These are phyloP conservation scores for Andricus curvator DNA, from an alignment of 2,888 invertebrate species.

Conservation along the genomic window DNA sequence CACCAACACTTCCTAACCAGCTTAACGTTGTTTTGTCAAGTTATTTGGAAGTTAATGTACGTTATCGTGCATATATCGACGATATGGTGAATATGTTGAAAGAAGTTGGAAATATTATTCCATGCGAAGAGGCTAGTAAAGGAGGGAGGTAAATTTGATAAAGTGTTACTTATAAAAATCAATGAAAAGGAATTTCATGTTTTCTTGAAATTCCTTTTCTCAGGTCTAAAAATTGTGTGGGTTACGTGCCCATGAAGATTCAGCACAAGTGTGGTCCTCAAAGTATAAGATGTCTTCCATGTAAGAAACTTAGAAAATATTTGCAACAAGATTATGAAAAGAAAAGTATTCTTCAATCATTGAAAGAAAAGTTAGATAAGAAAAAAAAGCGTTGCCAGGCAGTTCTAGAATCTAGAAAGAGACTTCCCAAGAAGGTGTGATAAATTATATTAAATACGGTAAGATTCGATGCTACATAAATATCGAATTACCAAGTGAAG, in stretches of 20 bases:
- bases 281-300: conserved; percentile 17
- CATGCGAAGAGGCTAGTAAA: no score
- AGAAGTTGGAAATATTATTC: no score
- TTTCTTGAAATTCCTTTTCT: no score
- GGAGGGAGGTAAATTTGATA: no score
- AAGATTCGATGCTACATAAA: no score
- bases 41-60: background rate
- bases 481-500: no score
- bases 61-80: background rate
- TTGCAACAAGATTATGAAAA: background rate
- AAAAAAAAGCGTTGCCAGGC: background rate
- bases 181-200: no score
- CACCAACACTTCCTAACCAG: no score
- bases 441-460: no score
- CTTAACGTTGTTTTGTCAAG: background rate
- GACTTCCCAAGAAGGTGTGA: background rate
- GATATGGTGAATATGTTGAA: background rate
- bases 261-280: background rate
- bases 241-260: background rate
- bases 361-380: background rate
- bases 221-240: background rate
- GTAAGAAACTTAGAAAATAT: conserved; percentile 3
- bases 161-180: no score
- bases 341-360: background rate
- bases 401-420: background rate